Evolutionary conservation across 2,797 vertebrate species (phyloP).

Genomic region (Scolopax rusticola): DNA sequence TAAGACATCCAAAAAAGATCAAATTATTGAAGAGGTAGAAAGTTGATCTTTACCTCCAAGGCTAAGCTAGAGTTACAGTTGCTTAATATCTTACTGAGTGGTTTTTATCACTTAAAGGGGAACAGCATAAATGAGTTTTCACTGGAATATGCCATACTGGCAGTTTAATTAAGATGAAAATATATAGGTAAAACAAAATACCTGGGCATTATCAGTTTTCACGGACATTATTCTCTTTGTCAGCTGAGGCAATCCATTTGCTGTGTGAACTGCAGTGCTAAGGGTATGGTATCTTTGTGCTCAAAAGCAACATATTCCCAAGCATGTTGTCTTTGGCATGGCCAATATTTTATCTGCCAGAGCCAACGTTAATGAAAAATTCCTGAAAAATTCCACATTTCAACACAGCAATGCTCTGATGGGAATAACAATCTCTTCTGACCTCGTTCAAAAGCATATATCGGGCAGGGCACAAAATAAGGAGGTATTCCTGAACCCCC

Average conservation of each 20-base stretch:
- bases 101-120: background rate
- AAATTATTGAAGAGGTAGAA: background rate
- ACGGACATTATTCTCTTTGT: background rate
- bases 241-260: background rate
- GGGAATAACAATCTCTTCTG: slow-evolving; percentile 39
- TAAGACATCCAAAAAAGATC: background rate
- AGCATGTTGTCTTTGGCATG: slow-evolving; percentile 68
- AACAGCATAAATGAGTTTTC: background rate
- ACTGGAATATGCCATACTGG: background rate
- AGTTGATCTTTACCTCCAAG: background rate
- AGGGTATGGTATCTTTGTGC: background rate
- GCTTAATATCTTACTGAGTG: background rate
- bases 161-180: background rate
- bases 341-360: slow-evolving; percentile 63
- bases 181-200: background rate
- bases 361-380: slow-evolving; percentile 73
- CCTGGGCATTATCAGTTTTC: background rate
- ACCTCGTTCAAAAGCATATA: background rate
- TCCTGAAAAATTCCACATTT: slow-evolving; percentile 70
- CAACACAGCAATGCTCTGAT: slow-evolving; percentile 20
- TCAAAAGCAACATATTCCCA: slow-evolving; percentile 35
- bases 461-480: background rate
- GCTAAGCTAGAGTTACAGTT: background rate
- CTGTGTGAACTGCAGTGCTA: slow-evolving; percentile 7
- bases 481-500: background rate